Conservation (phyloP, 1,140 invertebrate species). For the Psix sp. region DNA sequence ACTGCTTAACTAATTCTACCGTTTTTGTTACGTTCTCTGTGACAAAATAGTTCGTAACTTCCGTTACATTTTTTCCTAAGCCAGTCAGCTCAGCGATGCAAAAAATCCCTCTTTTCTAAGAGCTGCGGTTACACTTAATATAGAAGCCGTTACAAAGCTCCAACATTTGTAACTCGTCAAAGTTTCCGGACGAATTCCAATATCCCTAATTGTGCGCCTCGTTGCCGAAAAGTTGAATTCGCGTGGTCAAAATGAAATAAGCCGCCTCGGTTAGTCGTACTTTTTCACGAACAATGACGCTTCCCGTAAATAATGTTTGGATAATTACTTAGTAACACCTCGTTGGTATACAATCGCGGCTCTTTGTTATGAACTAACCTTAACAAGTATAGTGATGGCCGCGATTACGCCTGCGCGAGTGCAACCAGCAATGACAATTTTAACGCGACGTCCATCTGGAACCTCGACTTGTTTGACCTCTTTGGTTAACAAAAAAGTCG, state of each 20-base stretch:
- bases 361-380: slow-evolving; percentile 62
- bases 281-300: slow-evolving; percentile 20
- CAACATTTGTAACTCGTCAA: too few species aligned
- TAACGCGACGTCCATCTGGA: slow-evolving; percentile 63
- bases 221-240: background rate
- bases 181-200: background rate
- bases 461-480: slow-evolving; percentile 61
- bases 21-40: too few species aligned
- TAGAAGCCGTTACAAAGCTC: too few species aligned
- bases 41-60: too few species aligned
- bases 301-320: slow-evolving; percentile 22
- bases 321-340: slow-evolving; percentile 28
- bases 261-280: too few species aligned
- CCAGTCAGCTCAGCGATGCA: too few species aligned
- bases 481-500: slow-evolving; percentile 67
- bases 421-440: slow-evolving; percentile 68
- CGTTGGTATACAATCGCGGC: slow-evolving; percentile 1
- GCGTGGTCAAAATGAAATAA: slow-evolving; percentile 11
- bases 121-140: too few species aligned
- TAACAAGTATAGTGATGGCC: slow-evolving; percentile 67
- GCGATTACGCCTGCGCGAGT: slow-evolving; percentile 66
- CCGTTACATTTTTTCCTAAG: too few species aligned
- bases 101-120: too few species aligned
- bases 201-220: slow-evolving; percentile 3
- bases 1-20: too few species aligned